Evolutionary conservation across 2,113 vertebrate species (phyloP), one percentile per base, ranked within the genome.

Genomic region (Microtus montanus): DNA sequence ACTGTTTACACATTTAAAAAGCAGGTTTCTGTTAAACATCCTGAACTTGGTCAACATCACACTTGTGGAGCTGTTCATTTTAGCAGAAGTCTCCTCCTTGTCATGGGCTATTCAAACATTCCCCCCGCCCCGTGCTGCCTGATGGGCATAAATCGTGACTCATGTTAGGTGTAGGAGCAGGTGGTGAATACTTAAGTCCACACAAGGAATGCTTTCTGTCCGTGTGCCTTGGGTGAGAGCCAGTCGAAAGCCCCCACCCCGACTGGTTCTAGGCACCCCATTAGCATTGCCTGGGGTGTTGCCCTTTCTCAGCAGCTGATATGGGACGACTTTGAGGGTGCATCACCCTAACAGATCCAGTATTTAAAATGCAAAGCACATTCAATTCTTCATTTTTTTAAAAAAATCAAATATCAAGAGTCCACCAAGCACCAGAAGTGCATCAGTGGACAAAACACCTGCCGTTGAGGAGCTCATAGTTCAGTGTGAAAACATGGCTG

Each of bases 31-130:
- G 33, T 92, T 77, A 87, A 92, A 41, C 41, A 2, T 61, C 74
- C 41, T 64, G 71, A 85, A 47, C 90, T 92, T 79, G 95, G 90
- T 52, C 3, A 26, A 84, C 90, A 78, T 90, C 66, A 61, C 66
- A 71, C 78, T 77, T 41, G 35, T 28, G 68, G 84, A 5, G 28
- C 71, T 93, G 75, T 90, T 95, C 84, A 90, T 70, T 92, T 92
- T 90, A 90, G 87, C 79, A 83, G 89, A 77, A 75, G 24, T 87
- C 87, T 85, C 95, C 95, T 96, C 66, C 96, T 97, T 94, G 93
- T 66, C 82, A 26, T 35, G 66, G 70, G n/a, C 82, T 94, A 77
- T 73, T 86, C 94, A 85, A 73, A 88, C 19, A 54, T 88, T 47
- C 88, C 30, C 20, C 52, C 47, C 47, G 49, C 19, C 19, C 58